Percentiles rank a stretch among this genome's conserved stretches.
Evolutionary conservation across 2,113 vertebrate genomes (phyloP).

Genomic region (Crocuta crocuta): DNA sequence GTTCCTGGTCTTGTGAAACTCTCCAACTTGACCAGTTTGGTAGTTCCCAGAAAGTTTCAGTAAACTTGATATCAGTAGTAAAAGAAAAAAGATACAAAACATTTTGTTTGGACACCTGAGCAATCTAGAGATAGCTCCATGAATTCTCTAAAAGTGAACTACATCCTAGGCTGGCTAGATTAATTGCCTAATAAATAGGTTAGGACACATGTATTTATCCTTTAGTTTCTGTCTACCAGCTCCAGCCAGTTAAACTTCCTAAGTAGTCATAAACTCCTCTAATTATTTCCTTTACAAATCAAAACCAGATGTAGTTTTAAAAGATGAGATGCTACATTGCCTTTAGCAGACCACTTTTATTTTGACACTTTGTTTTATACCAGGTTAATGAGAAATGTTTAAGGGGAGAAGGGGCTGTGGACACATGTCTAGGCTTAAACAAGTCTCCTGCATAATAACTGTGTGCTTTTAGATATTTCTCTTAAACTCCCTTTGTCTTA

Average conservation of each 20-base stretch:
- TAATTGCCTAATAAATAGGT: constrained; percentile 15
- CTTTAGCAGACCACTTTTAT: neutral
- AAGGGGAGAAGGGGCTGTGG: neutral
- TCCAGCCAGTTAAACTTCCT: constrained; percentile 33
- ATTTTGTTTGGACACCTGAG: neutral
- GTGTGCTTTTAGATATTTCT: neutral
- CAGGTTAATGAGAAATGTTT: neutral
- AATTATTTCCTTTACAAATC: constrained; percentile 65
- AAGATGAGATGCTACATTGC: neutral
- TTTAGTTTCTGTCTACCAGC: neutral
- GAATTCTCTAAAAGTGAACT: neutral
- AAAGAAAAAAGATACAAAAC: neutral
- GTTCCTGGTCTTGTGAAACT: neutral
- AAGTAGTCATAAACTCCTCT: constrained; percentile 46
- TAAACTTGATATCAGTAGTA: neutral
- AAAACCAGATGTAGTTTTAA: constrained; percentile 38
- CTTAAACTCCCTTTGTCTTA: neutral
- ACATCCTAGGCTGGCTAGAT: neutral
- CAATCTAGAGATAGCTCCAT: too few species aligned
- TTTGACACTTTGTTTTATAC: neutral
- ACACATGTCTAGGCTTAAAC: neutral
- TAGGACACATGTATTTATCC: neutral
- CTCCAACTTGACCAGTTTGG: neutral
- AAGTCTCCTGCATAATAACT: neutral
- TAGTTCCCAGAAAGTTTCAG: neutral